These are phyloP conservation scores for Dendrophyllia cribrosa DNA, from an alignment of 64 coral and sea anemone species.

Conservation along the genomic window DNA sequence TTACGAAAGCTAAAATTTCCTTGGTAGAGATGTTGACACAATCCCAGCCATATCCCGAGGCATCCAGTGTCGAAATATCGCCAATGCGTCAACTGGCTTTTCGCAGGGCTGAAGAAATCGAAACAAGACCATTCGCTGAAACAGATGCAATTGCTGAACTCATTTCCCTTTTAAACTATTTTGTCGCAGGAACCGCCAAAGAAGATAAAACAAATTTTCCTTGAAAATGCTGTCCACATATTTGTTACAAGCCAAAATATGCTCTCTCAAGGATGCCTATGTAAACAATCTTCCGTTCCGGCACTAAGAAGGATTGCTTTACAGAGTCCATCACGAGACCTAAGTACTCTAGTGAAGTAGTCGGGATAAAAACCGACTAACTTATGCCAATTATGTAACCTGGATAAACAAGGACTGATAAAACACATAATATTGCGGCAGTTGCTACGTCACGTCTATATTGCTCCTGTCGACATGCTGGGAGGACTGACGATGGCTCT, in stretches of 20 bases:
- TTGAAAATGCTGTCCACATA: no score
- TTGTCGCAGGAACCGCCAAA: constrained; percentile 27
- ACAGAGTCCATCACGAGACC: constrained; percentile 19
- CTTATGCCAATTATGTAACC: constrained; percentile 34
- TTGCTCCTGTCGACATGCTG: not conserved
- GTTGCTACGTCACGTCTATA: not conserved
- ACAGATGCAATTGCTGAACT: not conserved
- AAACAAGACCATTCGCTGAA: not conserved
- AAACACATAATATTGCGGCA: not conserved
- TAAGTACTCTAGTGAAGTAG: not conserved
- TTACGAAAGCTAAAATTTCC: no score
- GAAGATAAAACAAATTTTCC: constrained; percentile 43
- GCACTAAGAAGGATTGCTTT: not conserved
- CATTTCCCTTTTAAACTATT: constrained; percentile 51
- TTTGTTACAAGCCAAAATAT: not conserved
- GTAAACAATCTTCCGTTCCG: not conserved
- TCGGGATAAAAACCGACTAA: constrained; percentile 30
- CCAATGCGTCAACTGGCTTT: constrained; percentile 51
- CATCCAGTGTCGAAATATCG: not conserved
- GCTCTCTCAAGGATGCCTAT: not conserved
- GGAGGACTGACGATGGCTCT: constrained; percentile 10
- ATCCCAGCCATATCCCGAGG: no score
- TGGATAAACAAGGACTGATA: not conserved
- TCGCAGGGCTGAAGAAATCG: not conserved
- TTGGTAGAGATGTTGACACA: no score